Conservation (phyloP, 2,797 vertebrate species). For the Microtus californicus region DNA sequence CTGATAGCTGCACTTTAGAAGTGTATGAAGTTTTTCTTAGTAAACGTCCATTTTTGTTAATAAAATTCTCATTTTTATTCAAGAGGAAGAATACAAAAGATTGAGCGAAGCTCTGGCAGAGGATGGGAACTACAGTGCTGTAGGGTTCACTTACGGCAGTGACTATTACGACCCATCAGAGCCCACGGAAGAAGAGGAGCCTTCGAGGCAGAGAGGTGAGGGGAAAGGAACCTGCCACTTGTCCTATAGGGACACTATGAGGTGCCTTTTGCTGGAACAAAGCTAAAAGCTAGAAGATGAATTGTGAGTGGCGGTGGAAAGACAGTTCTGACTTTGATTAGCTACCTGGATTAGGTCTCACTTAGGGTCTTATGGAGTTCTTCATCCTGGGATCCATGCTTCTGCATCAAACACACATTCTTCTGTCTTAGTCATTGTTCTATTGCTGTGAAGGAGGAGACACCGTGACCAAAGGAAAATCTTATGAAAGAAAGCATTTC, state of each 20-base stretch:
- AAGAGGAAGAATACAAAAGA: slow-evolving; percentile 99
- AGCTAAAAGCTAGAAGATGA: not conserved
- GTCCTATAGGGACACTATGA: not conserved
- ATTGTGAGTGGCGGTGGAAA: no score
- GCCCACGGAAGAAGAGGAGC: slow-evolving; percentile 98
- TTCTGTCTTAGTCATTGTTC: not conserved
- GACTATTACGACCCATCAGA: slow-evolving; percentile 99
- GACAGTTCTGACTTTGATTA: not conserved
- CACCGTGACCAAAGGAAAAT: not conserved
- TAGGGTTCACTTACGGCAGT: slow-evolving; percentile 96
- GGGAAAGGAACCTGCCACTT: accelerated
- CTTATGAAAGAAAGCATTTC: not conserved
- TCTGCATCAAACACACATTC: accelerated
- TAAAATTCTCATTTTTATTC: slow-evolving; percentile 83
- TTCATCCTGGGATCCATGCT: not conserved
- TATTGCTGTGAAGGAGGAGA: not conserved
- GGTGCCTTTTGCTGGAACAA: no score
- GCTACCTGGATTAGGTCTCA: not conserved
- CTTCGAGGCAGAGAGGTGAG: slow-evolving; percentile 91
- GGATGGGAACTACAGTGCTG: slow-evolving; percentile 95
- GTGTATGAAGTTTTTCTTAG: slow-evolving; percentile 61
- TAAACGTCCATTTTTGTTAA: slow-evolving; percentile 72
- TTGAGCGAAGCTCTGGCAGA: slow-evolving; percentile 97
- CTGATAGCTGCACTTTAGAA: slow-evolving; percentile 74
- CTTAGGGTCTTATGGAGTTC: not conserved